Percentiles rank a stretch among this genome's conserved stretches.
These are phyloP conservation scores for Eupithecia vulgata DNA, from an alignment of 2,888 invertebrate genomes.

Conservation along the genomic window DNA sequence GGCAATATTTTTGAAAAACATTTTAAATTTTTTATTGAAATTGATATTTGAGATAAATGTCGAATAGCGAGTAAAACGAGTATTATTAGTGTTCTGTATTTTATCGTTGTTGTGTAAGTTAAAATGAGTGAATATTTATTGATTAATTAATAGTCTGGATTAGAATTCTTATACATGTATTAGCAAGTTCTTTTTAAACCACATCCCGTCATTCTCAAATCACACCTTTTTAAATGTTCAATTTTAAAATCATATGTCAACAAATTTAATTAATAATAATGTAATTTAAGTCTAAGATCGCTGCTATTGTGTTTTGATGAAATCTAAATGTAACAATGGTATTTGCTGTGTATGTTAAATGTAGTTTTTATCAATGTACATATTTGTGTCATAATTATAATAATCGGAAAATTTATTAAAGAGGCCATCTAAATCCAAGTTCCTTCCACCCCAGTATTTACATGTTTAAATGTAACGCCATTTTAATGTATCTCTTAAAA, in stretches of 20 bases:
- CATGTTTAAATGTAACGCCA: constrained; percentile 58
- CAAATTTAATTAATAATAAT: constrained; percentile 22
- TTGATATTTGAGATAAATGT: neutral
- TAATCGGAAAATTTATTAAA: constrained; percentile 45
- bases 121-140: constrained; percentile 6
- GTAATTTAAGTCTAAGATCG: constrained; percentile 32
- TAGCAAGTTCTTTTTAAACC: constrained; percentile 24
- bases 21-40: neutral
- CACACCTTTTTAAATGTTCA: constrained; percentile 20
- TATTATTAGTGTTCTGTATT: constrained; percentile 11
- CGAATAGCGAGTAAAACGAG: neutral
- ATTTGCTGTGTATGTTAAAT: constrained; percentile 49
- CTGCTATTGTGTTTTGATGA: constrained; percentile 37
- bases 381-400: constrained; percentile 40
- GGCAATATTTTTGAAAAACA: neutral
- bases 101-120: constrained; percentile 10
- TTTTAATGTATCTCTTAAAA: constrained; percentile 64
- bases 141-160: neutral
- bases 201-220: constrained; percentile 15
- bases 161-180: neutral
- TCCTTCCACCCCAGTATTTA: constrained; percentile 70
- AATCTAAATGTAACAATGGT: constrained; percentile 51
- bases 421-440: constrained; percentile 61
- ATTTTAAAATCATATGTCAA: constrained; percentile 26
- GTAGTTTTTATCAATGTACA: constrained; percentile 35